These are phyloP conservation scores for Scaptomyza graminum DNA, from an alignment of 1,140 invertebrate species.

Conservation along the genomic window DNA sequence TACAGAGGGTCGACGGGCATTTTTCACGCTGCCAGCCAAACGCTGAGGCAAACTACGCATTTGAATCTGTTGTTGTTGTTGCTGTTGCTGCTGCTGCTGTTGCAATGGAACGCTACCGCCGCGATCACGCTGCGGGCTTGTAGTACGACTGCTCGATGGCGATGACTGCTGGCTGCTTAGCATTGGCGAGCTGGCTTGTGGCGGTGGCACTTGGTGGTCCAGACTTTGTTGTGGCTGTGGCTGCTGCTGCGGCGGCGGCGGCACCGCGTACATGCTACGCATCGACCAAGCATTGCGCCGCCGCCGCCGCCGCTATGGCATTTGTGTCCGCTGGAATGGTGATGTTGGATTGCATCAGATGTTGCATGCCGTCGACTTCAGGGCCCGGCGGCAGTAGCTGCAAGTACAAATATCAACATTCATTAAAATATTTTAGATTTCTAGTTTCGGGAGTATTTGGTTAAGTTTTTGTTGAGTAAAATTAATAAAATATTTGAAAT, in stretches of 20 bases:
- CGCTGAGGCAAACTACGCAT: conserved; percentile 67
- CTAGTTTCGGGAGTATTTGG: no score
- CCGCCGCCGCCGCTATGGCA: conserved; percentile 72
- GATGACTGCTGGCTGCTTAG: conserved; percentile 86
- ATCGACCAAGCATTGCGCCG: conserved; percentile 63
- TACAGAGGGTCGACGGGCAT: conserved; percentile 83
- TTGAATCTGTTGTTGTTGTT: conserved; percentile 75
- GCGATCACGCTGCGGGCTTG: conserved; percentile 85
- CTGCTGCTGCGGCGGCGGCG: conserved; percentile 53
- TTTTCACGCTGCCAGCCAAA: conserved; percentile 61
- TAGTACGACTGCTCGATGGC: conserved; percentile 86
- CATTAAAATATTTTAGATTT: no score
- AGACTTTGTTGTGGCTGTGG: conserved; percentile 47
- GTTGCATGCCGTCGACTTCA: conserved; percentile 75
- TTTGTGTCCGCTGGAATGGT: conserved; percentile 80
- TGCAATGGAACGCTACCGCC: conserved; percentile 83
- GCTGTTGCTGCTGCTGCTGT: conserved; percentile 61
- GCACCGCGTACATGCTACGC: conserved; percentile 58
- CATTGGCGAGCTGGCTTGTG: conserved; percentile 85
- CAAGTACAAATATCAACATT: conserved; percentile 1
- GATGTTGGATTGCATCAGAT: conserved; percentile 79
- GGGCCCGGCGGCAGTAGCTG: conserved; percentile 68
- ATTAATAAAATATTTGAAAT: no score
- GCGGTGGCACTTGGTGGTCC: conserved; percentile 84
- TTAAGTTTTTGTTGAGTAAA: no score